Evolutionary conservation across 2,797 vertebrate species (phyloP), one percentile per base, ranked within the genome.

Genomic region (Euphonia xanthogaster): DNA sequence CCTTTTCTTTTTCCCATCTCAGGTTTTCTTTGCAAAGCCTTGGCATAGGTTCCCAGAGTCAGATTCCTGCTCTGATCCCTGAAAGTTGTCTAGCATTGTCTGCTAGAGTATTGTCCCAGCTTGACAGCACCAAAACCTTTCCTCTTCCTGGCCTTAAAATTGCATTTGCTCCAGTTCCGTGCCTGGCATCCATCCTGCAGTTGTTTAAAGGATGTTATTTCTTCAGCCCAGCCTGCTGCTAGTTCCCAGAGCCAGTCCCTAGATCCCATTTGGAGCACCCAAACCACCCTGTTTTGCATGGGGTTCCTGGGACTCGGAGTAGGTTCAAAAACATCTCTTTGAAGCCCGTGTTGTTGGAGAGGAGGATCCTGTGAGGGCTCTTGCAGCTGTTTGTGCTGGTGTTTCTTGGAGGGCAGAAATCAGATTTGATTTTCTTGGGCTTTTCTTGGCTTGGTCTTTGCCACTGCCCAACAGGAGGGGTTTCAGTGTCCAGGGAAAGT

Each of bases 121-220:
- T 78, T 86, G 47, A 40, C 42, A 93, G 40, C 86, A 53, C 47
- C 81, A 57, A 86, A 89, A 33, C 74, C 35, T 82, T 90, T 84
- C 44, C 28, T 90, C 78, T 81, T 89, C 70, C 63, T 82, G 65
- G 47, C 42, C 75, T 85, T 97, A 54, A 90, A 87, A 85, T 47
- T 42, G 24, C 18, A 7, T 80, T 92, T 91, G 16, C 31, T 89
- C 58, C 50, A 30, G 63, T 85, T 94, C 55, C 68, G 48, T 2
- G 0, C 53, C 76, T 91, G 85, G 76, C 76, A 75, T 71, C 65
- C 73, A 55, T 88, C 88, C 76, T 54, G 19, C 70, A 83, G 20
- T 31, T 45, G 48, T 42, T 76, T 57, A 92, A 72, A 72, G 37
- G 23, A 2, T 23, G 28, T 80, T 90, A 25, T 39, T 86, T 81